Conservation (phyloP, 2,888 invertebrate genomes). For the Osmoderma eremita region DNA sequence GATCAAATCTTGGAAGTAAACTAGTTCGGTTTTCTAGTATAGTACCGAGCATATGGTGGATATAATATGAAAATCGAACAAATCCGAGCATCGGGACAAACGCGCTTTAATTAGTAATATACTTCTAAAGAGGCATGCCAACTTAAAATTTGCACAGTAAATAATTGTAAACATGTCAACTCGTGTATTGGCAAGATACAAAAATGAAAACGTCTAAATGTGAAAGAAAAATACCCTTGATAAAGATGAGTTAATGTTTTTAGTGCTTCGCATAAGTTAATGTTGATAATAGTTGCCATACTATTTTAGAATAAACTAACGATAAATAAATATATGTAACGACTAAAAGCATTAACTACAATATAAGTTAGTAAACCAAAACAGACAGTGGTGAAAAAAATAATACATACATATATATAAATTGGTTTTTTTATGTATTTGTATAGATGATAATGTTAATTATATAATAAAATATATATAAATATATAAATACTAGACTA, state of each 20-base stretch:
- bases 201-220: constrained; percentile 30
- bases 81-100: not conserved
- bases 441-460: constrained; percentile 41
- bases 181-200: constrained; percentile 13
- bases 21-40: too few species aligned
- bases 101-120: not conserved
- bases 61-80: too few species aligned
- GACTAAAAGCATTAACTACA: constrained; percentile 37
- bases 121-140: not conserved
- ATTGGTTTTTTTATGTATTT: constrained; percentile 39
- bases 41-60: too few species aligned
- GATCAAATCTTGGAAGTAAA: too few species aligned
- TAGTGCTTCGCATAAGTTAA: constrained; percentile 20
- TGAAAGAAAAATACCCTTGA: too few species aligned
- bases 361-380: constrained; percentile 24
- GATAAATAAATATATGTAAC: constrained; percentile 26
- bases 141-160: not conserved
- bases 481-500: constrained; percentile 39
- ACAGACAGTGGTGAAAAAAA: constrained; percentile 33
- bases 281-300: constrained; percentile 39
- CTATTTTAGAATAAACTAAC: constrained; percentile 32
- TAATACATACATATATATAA: constrained; percentile 6
- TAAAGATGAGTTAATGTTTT: constrained; percentile 35
- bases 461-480: constrained; percentile 39
- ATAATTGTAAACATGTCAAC: constrained; percentile 29